Evolutionary conservation across 2,888 invertebrate genomes (phyloP).

Genomic region (Drosophila tripunctata): DNA sequence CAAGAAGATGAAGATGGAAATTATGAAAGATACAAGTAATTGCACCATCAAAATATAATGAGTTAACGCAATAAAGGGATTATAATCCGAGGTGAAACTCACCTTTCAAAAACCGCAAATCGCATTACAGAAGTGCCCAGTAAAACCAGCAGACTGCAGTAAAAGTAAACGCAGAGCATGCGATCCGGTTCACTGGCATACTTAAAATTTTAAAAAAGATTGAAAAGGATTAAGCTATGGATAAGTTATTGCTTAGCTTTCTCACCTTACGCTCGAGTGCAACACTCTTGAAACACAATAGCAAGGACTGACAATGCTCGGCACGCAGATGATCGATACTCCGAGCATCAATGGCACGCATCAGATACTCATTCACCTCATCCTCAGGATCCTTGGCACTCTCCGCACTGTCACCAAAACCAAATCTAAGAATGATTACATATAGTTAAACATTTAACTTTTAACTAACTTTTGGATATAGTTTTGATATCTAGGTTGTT

Average conservation of each 20-base stretch:
- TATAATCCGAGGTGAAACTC: constrained; percentile 81
- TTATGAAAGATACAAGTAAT: background rate
- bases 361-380: constrained; percentile 97
- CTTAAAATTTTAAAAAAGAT: constrained; percentile 84
- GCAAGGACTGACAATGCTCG: constrained; percentile 94
- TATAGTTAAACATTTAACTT: too few species aligned
- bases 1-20: background rate
- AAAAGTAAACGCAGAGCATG: constrained; percentile 94
- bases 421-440: constrained; percentile 86
- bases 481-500: too few species aligned
- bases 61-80: background rate
- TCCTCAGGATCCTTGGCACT: constrained; percentile 92
- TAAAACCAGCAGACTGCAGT: constrained; percentile 91
- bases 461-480: too few species aligned
- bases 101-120: constrained; percentile 88
- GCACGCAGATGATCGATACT: constrained; percentile 94
- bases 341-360: constrained; percentile 97
- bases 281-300: constrained; percentile 92
- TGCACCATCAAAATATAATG: background rate
- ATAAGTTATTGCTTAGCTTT: background rate
- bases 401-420: constrained; percentile 89
- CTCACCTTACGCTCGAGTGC: constrained; percentile 92
- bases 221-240: background rate
- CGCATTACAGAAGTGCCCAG: constrained; percentile 89
- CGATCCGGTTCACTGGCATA: constrained; percentile 92